Evolutionary conservation across 2,797 vertebrate species (phyloP), one percentile per base, ranked within the genome.

Genomic region (Ctenosaura bakeri): DNA sequence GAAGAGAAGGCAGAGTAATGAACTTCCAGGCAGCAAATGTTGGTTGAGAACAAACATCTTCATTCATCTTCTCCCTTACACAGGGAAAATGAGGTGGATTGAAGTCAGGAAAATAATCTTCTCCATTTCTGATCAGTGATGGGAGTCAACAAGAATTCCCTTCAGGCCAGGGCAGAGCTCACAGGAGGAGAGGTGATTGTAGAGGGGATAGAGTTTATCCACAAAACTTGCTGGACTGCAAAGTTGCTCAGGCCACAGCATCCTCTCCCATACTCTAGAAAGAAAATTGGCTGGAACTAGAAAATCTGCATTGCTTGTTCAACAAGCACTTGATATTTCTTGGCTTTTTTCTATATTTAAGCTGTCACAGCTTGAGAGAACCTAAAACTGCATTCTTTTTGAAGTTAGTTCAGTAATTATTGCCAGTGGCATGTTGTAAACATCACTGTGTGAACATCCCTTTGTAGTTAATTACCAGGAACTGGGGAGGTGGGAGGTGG

Each of bases 381-480:
- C 32, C 73, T 64, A 74, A 52, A 74, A 87, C 35, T 52, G 2
- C 56, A 35, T 74, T 10, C 16, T 82, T 62, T 66, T 29, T 62
- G 8, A 71, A 82, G 32, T 22, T 66, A 79, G 7, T 69, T 56
- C 50, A 79, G 35, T 71, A 85, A 79, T 24, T 56, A 71, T 59
- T 90, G 76, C 62, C 50, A 71, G 4, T 71, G 56, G 20, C 38
- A 24, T 18, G 26, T 8, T 76, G 14, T 82, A 56, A 78, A 22
- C 3, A 22, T 82, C 9, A 56, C 16, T 20, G 18, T 7, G 26
- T 69, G 10, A 46, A 10, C 9, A n/a, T 12, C 14, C 22, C 10
- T 66, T 54, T 85, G 76, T 73, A 59, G 42, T 90, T 62, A 80
- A 74, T 86, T 86, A 59, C 29, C 38, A 85, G 12, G 9, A 69